Evolutionary conservation across 2,888 invertebrate genomes (phyloP), one percentile per base, ranked within the genome.

Genomic region (Harpalus rufipes): DNA sequence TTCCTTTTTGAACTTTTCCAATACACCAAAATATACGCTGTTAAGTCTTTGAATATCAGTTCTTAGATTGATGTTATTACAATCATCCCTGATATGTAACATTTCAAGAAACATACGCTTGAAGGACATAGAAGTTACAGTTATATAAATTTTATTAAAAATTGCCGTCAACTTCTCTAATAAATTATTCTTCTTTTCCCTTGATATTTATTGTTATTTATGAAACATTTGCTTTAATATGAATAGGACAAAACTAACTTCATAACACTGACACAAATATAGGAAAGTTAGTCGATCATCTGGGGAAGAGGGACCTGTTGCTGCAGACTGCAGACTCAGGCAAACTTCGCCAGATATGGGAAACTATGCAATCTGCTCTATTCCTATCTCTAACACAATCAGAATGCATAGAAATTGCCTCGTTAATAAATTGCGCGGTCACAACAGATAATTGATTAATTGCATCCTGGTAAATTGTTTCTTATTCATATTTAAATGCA

Each of bases 401-500:
- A 12, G 63, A 63, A 63, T 63, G 21, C 63, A 63, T 63, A 63
- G 63, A 63, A 63, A 63, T 63, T 63, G 63, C 21, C 25, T 63
- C 25, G 63, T 63, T 63, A 63, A 21, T 63, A 21, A 21, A 21
- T 21, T 63, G 21, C 12, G 7, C 10, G 21, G 21, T 12, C 21
- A 25, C 21, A 51, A 1, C 2, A 18, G 10, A 61, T 61, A 10
- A 63, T 63, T 63, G 63, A 63, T 63, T 63, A 63, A 63, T 63
- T 51, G 44, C 44, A 51, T 6, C 8, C 1, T 51, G 12, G 10
- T 51, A 51, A 51, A 51, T 51, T 51, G 44, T 51, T 51, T 51
- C 44, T 12, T 12, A 51, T 51, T 51, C 10, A 12, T 51, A 51
- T 51, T 51, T 51, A 51, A 51, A 51, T 32, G 32, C 32, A 32